These are phyloP conservation scores for Chondrosia reniformis DNA, from an alignment of 37 sponge, comb jelly and placozoan genomes.

Conservation along the genomic window DNA sequence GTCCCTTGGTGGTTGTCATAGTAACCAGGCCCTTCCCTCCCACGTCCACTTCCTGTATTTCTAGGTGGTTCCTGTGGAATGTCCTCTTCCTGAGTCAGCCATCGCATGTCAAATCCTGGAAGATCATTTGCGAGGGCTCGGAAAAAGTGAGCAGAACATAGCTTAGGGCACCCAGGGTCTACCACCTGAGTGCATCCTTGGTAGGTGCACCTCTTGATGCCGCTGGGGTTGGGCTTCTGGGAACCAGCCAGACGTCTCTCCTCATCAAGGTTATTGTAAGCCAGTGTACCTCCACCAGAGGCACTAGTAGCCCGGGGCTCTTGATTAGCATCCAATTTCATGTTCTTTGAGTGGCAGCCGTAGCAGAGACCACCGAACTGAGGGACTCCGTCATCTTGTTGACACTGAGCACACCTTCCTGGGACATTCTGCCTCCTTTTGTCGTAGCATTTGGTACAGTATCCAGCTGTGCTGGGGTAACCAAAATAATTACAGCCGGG, in stretches of 20 bases:
- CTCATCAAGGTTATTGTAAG: not conserved
- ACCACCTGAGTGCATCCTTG: not conserved
- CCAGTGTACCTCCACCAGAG: not conserved
- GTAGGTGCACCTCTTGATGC: not conserved
- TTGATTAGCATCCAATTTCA: not conserved
- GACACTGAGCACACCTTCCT: slow-evolving; percentile 40
- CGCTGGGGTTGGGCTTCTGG: too few relatives aligned
- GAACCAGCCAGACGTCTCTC: not conserved
- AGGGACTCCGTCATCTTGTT: slow-evolving; percentile 16
- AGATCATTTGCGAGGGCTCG: not conserved
- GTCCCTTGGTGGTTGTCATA: not conserved
- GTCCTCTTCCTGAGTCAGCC: not conserved
- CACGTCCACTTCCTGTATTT: not conserved
- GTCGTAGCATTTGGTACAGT: slow-evolving; percentile 58
- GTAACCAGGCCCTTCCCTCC: not conserved
- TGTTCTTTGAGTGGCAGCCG: slow-evolving; percentile 36
- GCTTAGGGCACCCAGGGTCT: not conserved
- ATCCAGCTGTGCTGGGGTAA: slow-evolving; percentile 20
- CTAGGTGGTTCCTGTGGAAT: not conserved
- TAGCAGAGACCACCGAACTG: slow-evolving; percentile 51
- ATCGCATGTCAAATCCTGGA: not conserved
- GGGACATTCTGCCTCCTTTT: not conserved
- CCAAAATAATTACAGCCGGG: slow-evolving; percentile 59
- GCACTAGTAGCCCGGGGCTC: not conserved
- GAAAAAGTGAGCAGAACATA: not conserved